phyloP scores from a whole-genome alignment of 1,140 invertebrate species.

The Zaprionus ghesquierei region DNA sequence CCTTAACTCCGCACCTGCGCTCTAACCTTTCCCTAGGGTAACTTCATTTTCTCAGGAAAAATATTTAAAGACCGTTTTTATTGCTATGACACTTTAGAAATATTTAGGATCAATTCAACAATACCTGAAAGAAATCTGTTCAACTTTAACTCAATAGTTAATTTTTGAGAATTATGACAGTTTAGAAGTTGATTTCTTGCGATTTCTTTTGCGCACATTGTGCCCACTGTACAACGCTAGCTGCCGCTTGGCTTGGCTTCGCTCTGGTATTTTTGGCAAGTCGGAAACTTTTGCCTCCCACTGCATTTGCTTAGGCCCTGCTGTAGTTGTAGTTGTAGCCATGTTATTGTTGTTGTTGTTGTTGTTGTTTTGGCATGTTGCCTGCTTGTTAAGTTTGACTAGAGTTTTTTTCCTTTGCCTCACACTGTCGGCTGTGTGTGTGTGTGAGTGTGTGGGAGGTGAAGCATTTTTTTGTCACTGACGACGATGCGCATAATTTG shows the following conservation, averaged over 20 bases:
- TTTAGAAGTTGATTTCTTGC: background rate
- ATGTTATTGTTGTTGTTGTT: constrained; percentile 5
- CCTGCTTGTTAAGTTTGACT: constrained; percentile 62
- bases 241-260: constrained; percentile 17
- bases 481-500: constrained; percentile 76
- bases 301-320: constrained; percentile 33
- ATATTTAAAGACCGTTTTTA: background rate
- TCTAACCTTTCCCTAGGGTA: background rate
- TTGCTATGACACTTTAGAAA: background rate
- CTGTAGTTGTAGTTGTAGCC: background rate
- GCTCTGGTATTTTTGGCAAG: constrained; percentile 66
- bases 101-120: background rate
- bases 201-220: background rate
- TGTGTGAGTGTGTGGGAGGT: constrained; percentile 56
- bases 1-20: background rate
- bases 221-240: constrained; percentile 39
- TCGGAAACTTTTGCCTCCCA: constrained; percentile 36
- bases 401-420: constrained; percentile 34
- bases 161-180: background rate
- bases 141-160: background rate
- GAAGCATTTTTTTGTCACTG: constrained; percentile 16
- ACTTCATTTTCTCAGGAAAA: background rate
- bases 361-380: constrained; percentile 50
- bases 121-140: background rate
- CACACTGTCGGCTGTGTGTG: constrained; percentile 20